Evolutionary conservation across 2,113 vertebrate genomes (phyloP), one percentile per base, ranked within the genome.

Genomic region (Noturus placidus): DNA sequence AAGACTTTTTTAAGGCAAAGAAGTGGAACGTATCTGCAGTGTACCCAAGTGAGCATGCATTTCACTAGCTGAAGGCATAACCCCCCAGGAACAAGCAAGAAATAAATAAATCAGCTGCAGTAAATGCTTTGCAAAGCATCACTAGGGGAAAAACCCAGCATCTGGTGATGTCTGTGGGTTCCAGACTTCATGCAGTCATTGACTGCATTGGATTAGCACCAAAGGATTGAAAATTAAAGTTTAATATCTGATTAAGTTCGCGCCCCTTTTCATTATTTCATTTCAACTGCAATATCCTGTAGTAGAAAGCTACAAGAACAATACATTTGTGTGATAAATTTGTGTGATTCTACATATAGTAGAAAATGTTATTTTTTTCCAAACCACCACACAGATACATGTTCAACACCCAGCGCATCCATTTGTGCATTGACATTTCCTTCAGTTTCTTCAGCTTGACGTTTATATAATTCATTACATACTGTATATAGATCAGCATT

Each of bases 1-100:
- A 50, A 50, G 38, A 46, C 25, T 76, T 46, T 42, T 76, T 42
- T n/a, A 50, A 25, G 38, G 42, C 72, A 14, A 50, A 27, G 38
- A 76, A 50, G 35, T 76, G 13, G 72, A 76, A 27, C 50, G 22
- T 76, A 46, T 76, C 72, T 46, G 42, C 70, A 74, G 9, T 42
- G 70, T 50, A 46, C 50, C 20, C 72, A 46, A 25, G 6, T 76
- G 42, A 76, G 72, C 42, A 27, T 76, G 38, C 20, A 76, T 76
- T 76, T 76, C 38, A 76, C 4, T 76, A 46, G 38, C 76, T 78
- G 46, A 78, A 52, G 46, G 76, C 76, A 78, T 52, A 78, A 78
- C 13, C 5, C 22, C 74, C 13, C 1, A 52, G 38, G 33, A 78
- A 78, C 25, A 52, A n/a, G 4, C 46, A 17, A 46, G 46, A 78